These are phyloP conservation scores for Mesochorus sp. DNA, from an alignment of 2,888 invertebrate species.

Conservation along the genomic window DNA sequence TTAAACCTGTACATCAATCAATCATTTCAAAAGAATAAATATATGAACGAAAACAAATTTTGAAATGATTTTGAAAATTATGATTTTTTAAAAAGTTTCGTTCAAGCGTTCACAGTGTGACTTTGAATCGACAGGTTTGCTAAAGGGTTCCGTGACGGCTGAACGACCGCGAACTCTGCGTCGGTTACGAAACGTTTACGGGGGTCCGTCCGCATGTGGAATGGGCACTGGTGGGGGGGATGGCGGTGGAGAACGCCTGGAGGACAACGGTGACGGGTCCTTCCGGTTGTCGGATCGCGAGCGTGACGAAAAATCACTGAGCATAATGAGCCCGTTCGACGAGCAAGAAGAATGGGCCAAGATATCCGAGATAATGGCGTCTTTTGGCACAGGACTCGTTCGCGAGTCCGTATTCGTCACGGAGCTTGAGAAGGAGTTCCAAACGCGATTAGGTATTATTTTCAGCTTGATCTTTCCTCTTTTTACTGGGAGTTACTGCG, in stretches of 20 bases:
- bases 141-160: constrained; percentile 91
- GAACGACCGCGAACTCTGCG: constrained; percentile 90
- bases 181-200: constrained; percentile 89
- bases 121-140: constrained; percentile 86
- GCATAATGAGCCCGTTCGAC: constrained; percentile 93
- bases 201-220: constrained; percentile 80
- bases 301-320: constrained; percentile 82
- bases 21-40: background rate
- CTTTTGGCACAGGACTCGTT: constrained; percentile 93
- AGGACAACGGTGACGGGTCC: constrained; percentile 79
- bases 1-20: no score
- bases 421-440: constrained; percentile 91
- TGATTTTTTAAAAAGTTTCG: background rate
- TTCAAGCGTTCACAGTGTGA: constrained; percentile 1
- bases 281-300: constrained; percentile 78
- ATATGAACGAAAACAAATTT: background rate
- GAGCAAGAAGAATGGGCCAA: constrained; percentile 98
- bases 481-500: no score
- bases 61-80: no score
- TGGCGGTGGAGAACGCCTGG: constrained; percentile 80
- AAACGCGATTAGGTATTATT: constrained; percentile 86
- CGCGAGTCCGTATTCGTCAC: constrained; percentile 90
- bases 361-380: constrained; percentile 97
- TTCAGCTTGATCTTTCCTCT: background rate
- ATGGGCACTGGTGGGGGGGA: constrained; percentile 80